Percentiles rank a stretch among this genome's conserved stretches.
Evolutionary conservation across 2,888 invertebrate genomes (phyloP).

Genomic region (Thelaira solivaga): DNA sequence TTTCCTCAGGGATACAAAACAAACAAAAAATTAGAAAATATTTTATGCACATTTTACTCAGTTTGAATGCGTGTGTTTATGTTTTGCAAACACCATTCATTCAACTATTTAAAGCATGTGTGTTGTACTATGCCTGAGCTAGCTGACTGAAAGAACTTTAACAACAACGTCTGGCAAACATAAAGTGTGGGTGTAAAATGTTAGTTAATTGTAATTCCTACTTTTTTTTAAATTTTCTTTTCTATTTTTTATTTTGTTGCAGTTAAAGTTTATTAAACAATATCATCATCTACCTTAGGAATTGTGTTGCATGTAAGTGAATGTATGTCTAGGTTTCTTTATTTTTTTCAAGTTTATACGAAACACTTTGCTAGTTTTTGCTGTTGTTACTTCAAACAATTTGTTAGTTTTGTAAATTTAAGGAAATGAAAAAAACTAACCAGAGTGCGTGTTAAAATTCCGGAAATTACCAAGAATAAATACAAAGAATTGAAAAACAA

Average conservation of each 20-base stretch:
- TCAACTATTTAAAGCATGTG: not conserved
- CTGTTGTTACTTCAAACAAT: slow-evolving; percentile 44
- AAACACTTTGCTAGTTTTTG: not conserved
- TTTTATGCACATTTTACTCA: not conserved
- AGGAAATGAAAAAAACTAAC: slow-evolving; percentile 68
- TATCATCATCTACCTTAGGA: slow-evolving; percentile 1
- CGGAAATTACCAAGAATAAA: slow-evolving; percentile 66
- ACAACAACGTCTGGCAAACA: slow-evolving; percentile 12
- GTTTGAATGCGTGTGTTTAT: not conserved
- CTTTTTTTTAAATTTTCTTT: not conserved
- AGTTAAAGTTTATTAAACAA: slow-evolving; percentile 48
- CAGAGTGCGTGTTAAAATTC: slow-evolving; percentile 72
- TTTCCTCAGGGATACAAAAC: slow-evolving; percentile 26
- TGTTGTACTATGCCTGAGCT: not conserved
- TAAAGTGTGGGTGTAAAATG: slow-evolving; percentile 41
- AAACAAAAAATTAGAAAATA: no score
- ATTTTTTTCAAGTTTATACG: slow-evolving; percentile 36
- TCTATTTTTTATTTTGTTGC: not conserved
- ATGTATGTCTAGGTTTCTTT: slow-evolving; percentile 1
- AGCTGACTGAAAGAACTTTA: slow-evolving; percentile 7
- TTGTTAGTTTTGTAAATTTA: slow-evolving; percentile 63
- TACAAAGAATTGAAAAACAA: slow-evolving; percentile 3
- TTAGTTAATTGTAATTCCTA: slow-evolving; percentile 60
- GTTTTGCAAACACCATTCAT: no score
- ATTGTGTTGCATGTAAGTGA: slow-evolving; percentile 17